Percentiles rank a stretch among this genome's conserved stretches.
Conservation (phyloP, 2,888 invertebrate genomes). For the Drosophila tanythrix region DNA sequence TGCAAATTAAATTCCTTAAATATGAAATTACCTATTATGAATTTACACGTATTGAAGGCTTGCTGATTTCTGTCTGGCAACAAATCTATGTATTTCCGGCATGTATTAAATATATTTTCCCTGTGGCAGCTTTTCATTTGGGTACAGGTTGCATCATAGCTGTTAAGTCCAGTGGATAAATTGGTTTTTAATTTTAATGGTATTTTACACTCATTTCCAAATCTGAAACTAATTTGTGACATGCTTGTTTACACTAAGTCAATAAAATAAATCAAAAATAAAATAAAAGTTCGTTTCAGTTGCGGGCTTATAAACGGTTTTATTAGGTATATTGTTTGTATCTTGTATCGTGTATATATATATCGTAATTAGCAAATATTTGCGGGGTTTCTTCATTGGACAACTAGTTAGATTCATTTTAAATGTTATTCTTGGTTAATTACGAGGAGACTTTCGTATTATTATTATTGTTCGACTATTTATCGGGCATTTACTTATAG, state of each 20-base stretch:
- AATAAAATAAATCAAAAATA: slow-evolving; percentile 27
- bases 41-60: background rate
- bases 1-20: background rate
- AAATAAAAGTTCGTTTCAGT: slow-evolving; percentile 18
- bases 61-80: background rate
- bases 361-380: slow-evolving; percentile 55
- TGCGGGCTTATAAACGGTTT: slow-evolving; percentile 71
- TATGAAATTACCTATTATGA: background rate
- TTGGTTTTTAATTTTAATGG: background rate
- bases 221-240: background rate
- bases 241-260: slow-evolving; percentile 7
- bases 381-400: slow-evolving; percentile 54
- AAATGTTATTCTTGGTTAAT: slow-evolving; percentile 41
- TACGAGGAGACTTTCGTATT: slow-evolving; percentile 37
- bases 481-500: slow-evolving; percentile 39
- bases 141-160: background rate
- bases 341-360: slow-evolving; percentile 47
- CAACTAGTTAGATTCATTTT: slow-evolving; percentile 63
- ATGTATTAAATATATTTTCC: background rate
- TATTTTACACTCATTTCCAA: background rate
- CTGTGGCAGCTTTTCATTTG: background rate
- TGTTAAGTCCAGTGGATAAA: background rate
- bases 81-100: background rate
- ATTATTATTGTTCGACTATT: slow-evolving; percentile 54
- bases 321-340: slow-evolving; percentile 65